A percentile compares a stretch with the other conserved stretches of the same genome.
Conservation (phyloP, 2,113 vertebrate species). For the Eptatretus burgeri region DNA sequence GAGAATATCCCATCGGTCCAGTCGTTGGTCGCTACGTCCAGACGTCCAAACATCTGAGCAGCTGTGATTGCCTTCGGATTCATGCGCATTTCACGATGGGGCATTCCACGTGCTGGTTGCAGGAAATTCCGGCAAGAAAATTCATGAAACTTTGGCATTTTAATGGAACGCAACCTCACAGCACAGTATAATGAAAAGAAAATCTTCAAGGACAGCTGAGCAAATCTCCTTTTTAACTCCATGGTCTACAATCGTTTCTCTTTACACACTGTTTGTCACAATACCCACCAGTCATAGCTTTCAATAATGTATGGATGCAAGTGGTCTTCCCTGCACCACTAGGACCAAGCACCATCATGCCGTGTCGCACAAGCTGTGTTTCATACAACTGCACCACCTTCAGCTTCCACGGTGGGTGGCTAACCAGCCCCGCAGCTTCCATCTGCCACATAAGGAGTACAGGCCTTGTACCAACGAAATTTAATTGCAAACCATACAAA, state of each 20-base stretch:
- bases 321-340: constrained; percentile 71
- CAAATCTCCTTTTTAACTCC: too few species aligned
- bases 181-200: too few species aligned
- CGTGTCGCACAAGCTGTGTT: constrained; percentile 58
- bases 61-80: constrained; percentile 94
- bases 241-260: not conserved
- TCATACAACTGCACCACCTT: constrained; percentile 83
- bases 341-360: constrained; percentile 73
- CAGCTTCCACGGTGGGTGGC: constrained; percentile 63
- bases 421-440: constrained; percentile 44
- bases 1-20: constrained; percentile 98
- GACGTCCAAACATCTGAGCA: constrained; percentile 73
- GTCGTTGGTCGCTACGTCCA: constrained; percentile 75
- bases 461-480: too few species aligned
- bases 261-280: not conserved
- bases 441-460: constrained; percentile 20
- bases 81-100: constrained; percentile 89
- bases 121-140: not conserved
- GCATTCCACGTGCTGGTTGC: constrained; percentile 40
- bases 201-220: too few species aligned
- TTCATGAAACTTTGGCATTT: too few species aligned
- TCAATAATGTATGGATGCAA: constrained; percentile 68
- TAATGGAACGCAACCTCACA: too few species aligned
- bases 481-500: too few species aligned
- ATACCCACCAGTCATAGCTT: constrained; percentile 43